Evolutionary conservation across 2,797 vertebrate genomes (phyloP).

Genomic region (Synanceia verrucosa): DNA sequence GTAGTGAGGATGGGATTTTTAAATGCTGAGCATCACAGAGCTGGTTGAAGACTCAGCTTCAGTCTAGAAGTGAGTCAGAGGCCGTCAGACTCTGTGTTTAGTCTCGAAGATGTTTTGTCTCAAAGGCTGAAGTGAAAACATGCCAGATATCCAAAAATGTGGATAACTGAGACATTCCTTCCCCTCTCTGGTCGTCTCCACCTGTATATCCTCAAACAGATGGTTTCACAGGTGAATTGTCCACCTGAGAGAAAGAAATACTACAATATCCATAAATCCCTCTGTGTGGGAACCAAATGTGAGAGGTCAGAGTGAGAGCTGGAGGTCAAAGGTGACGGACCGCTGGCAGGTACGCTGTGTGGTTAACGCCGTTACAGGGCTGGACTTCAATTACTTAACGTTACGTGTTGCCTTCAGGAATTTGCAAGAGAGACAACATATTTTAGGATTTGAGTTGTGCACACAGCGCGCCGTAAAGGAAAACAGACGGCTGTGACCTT

Average conservation of each 20-base stretch:
- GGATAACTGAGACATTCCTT: neutral
- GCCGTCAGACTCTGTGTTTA: neutral
- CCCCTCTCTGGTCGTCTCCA: neutral
- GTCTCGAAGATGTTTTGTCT: constrained; percentile 9
- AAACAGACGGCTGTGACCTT: constrained; percentile 5
- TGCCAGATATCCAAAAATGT: constrained; percentile 18
- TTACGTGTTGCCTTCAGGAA: constrained; percentile 20
- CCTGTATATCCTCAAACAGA: neutral
- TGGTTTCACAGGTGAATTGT: constrained; percentile 17
- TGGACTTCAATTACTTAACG: constrained; percentile 7
- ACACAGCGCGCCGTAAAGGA: constrained; percentile 4
- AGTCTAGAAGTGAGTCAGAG: neutral
- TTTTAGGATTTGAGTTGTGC: neutral
- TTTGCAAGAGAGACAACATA: constrained; percentile 1
- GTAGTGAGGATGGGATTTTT: neutral
- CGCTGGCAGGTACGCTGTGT: constrained; percentile 11
- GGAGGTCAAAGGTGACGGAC: constrained; percentile 36
- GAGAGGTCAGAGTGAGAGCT: constrained; percentile 28
- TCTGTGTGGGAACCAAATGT: constrained; percentile 29
- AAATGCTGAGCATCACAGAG: neutral
- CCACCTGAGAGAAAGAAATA: neutral
- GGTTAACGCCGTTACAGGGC: constrained; percentile 8
- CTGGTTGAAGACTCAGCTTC: neutral
- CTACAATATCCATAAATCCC: constrained; percentile 45
- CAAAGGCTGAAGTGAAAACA: neutral